Evolutionary conservation across 2,888 invertebrate genomes (phyloP).

Genomic region (Pachliopta kotzebuea): DNA sequence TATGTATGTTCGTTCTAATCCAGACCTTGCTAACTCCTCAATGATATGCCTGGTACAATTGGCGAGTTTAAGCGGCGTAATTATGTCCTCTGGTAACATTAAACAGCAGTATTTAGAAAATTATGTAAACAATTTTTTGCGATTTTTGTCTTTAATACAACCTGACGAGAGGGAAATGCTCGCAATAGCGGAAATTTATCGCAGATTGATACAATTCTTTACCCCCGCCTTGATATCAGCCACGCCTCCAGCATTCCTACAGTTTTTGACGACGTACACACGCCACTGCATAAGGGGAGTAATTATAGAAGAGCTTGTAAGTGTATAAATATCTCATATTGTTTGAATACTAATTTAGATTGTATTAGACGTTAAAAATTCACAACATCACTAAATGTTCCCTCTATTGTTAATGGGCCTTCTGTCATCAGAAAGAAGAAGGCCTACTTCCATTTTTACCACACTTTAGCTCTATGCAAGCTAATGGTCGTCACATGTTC

Average conservation of each 20-base stretch:
- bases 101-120: constrained; percentile 72
- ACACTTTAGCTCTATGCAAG: no score
- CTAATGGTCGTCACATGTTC: no score
- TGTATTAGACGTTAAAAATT: no score
- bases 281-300: constrained; percentile 70
- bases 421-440: no score
- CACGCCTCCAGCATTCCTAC: constrained; percentile 65
- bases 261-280: constrained; percentile 66
- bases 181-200: constrained; percentile 70
- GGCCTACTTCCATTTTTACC: no score
- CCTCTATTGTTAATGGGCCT: no score
- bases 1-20: constrained; percentile 88
- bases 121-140: constrained; percentile 68
- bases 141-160: constrained; percentile 68
- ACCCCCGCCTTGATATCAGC: constrained; percentile 63
- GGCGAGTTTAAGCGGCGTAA: constrained; percentile 68
- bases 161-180: constrained; percentile 68
- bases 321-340: constrained; percentile 36
- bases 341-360: not conserved
- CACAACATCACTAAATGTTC: no score
- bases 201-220: constrained; percentile 70
- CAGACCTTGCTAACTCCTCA: constrained; percentile 88
- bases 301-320: constrained; percentile 71
- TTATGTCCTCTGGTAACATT: constrained; percentile 56
- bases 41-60: constrained; percentile 91